Evolutionary conservation across 2,113 vertebrate genomes (phyloP).

Genomic region (Chelonoidis abingdonii): DNA sequence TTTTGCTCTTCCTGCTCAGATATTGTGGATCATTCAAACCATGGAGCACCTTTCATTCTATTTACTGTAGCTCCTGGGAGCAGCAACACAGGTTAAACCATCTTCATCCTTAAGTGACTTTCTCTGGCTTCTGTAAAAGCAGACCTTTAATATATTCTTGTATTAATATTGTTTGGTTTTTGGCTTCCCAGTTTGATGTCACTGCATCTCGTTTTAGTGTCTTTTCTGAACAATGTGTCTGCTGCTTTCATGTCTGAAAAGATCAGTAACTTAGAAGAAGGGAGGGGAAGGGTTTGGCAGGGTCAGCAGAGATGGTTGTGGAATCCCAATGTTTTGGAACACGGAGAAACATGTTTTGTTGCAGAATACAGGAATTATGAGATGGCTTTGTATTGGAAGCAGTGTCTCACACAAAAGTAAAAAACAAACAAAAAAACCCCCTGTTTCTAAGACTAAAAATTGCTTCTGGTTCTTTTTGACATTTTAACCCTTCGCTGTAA

Average conservation of each 20-base stretch:
- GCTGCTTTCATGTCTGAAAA: neutral
- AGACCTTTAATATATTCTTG: neutral
- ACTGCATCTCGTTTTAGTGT: neutral
- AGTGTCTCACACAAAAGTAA: neutral
- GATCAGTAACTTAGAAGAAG: neutral
- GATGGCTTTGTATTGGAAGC: neutral
- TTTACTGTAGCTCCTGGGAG: neutral
- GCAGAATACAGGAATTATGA: neutral
- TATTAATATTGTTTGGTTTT: neutral
- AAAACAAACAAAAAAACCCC: neutral
- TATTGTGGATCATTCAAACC: neutral
- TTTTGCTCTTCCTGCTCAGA: neutral
- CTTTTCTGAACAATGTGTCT: neutral
- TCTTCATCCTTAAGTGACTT: neutral
- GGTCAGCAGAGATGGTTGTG: neutral
- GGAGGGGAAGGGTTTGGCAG: neutral
- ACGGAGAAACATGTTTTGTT: neutral
- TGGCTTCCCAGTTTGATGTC: neutral
- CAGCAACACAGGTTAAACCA: neutral
- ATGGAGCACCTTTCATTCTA: neutral
- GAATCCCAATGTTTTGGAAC: neutral
- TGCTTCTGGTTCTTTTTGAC: neutral
- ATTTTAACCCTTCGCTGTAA: neutral
- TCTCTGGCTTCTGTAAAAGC: neutral
- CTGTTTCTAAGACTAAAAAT: neutral